Conservation (phyloP, 2,888 invertebrate genomes). For the Nemotelus nigrinus region DNA sequence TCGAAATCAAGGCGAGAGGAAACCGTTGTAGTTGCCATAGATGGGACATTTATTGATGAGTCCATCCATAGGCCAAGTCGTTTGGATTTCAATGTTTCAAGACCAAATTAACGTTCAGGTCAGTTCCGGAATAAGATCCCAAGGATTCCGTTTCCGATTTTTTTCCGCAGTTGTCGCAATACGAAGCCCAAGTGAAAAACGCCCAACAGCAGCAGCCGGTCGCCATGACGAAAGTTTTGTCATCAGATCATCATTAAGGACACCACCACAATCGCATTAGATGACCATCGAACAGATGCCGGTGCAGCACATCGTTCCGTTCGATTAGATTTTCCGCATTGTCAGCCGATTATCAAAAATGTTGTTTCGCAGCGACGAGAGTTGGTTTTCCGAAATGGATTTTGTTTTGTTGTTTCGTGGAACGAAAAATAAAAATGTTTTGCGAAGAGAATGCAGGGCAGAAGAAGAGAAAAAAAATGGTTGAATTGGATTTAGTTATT, state of each 20-base stretch:
- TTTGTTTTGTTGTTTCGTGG: neutral
- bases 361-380: slow-evolving; percentile 18
- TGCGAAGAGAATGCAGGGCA: neutral
- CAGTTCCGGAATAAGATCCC: neutral
- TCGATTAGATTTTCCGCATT: slow-evolving; percentile 35
- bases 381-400: slow-evolving; percentile 25
- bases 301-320: neutral
- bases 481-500: slow-evolving; percentile 43
- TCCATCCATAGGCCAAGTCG: slow-evolving; percentile 6
- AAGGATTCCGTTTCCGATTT: slow-evolving; percentile 16
- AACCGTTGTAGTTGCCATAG: neutral
- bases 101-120: slow-evolving; percentile 7
- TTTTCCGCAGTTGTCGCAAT: neutral
- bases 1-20: too few species aligned
- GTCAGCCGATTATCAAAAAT: slow-evolving; percentile 34
- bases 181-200: slow-evolving; percentile 7
- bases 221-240: slow-evolving; percentile 38
- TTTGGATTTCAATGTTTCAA: slow-evolving; percentile 15
- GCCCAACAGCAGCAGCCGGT: slow-evolving; percentile 14
- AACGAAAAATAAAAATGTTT: slow-evolving; percentile 16
- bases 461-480: slow-evolving; percentile 37
- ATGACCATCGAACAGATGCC: slow-evolving; percentile 1
- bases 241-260: slow-evolving; percentile 42
- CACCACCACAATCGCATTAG: slow-evolving; percentile 24
- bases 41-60: slow-evolving; percentile 26